Base-by-base conservation (phyloP, 92 coral and sea anemone genomes). In the Meandrina meandrites region DNA sequence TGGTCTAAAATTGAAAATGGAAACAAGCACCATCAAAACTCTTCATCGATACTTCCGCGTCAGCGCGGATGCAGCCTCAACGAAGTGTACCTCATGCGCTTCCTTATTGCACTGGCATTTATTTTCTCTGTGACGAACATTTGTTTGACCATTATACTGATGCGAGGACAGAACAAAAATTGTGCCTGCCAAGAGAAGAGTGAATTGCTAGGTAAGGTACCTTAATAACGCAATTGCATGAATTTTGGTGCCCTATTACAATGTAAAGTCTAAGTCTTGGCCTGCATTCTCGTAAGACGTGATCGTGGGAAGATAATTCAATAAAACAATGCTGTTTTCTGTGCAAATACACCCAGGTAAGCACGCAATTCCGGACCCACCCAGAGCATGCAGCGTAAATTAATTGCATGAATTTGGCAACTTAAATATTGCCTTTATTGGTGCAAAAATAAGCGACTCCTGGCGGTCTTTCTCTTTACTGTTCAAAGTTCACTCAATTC, bases 131-230 rank as follows among this genome's bases (percentile, higher is more conserved):
- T 71, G 28, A 27, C 28, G n/a, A 83, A 74, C 62, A 51, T 83
- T 11, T 35, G 51, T 74, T 73, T 83, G 79, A 56, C 70, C 22
- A 28, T 72, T 11, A 13, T 74, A 12, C 60, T 70, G 47, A 82
- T 37, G 10, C 60, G 54, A 83, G 79, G 69, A 31, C 27, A 51
- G 70, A 35, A 57, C 13, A 36, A 32, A 50, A 35, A 48, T 45
- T 83, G 87, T 10, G 10, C 50, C 22, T 83, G 87, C 70, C 87
- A 53, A 24, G 79, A 83, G 35, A 71, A 70, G 48, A 74, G 27
- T 21, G 79, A 40, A 37, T 35, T 15, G 31, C 16, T 12, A 53
- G 84, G 84, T 60, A 79, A 58, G 83, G 21, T 77, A 37, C 3
- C 21, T 17, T 21, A 18, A 21, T 60, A 60, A 22, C 9, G 6